Percentiles rank a stretch among this genome's conserved stretches.
Conservation (phyloP, 2,888 invertebrate genomes). For the Resseliella maxima region DNA sequence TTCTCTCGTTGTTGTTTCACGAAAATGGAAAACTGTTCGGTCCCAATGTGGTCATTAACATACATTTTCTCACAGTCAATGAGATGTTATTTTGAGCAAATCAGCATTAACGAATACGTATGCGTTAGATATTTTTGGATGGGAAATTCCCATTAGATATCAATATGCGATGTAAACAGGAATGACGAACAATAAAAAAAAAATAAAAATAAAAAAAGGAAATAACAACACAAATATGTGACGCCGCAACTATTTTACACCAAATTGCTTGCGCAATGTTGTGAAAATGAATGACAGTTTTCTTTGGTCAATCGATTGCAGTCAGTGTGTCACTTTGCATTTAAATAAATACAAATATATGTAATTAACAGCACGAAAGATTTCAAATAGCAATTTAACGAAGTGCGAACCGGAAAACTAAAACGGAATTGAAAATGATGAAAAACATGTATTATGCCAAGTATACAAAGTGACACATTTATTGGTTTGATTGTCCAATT, state of each 20-base stretch:
- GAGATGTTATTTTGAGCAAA: slow-evolving; percentile 17
- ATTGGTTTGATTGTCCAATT: not conserved
- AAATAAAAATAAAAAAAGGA: not conserved
- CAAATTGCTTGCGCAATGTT: not conserved
- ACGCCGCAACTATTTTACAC: not conserved
- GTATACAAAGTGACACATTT: too few relatives aligned
- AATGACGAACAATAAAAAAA: too few relatives aligned
- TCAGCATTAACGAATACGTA: not conserved
- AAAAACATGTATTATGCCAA: not conserved
- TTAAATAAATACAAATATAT: not conserved
- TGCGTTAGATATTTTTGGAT: not conserved
- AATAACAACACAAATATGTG: not conserved
- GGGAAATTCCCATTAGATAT: not conserved
- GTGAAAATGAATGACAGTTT: not conserved
- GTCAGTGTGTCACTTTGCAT: not conserved
- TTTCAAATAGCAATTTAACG: not conserved
- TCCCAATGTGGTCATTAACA: slow-evolving; percentile 13
- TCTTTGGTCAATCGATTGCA: not conserved
- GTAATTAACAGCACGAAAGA: not conserved
- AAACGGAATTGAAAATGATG: not conserved
- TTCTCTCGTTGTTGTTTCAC: not conserved
- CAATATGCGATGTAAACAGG: not conserved
- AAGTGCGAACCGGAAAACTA: not conserved
- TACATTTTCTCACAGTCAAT: not conserved
- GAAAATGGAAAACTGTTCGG: not conserved